Conservation (phyloP, 1,140 invertebrate genomes). For the Anagrus nilaparvatae region DNA sequence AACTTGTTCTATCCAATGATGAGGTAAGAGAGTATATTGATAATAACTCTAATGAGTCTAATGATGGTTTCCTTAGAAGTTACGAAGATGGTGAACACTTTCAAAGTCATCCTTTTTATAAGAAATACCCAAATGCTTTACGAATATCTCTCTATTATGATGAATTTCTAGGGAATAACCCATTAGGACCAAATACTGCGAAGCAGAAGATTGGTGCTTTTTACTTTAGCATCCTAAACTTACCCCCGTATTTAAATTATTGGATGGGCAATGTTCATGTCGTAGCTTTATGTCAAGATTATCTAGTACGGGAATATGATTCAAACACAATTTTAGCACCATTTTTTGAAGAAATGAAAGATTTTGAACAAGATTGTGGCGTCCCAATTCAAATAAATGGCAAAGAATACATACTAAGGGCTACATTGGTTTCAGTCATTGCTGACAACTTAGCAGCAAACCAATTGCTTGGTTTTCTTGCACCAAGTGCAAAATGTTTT, state of each 20-base stretch:
- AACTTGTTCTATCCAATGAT: too few relatives aligned
- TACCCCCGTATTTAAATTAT: neutral
- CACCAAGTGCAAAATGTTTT: slow-evolving; percentile 3
- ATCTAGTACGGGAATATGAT: slow-evolving; percentile 7
- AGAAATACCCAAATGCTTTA: neutral
- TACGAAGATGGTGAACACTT: neutral
- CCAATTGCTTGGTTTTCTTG: neutral
- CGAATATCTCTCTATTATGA: slow-evolving; percentile 4
- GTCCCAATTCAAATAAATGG: neutral
- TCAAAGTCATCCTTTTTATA: neutral
- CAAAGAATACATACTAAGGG: neutral
- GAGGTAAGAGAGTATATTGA: too few relatives aligned
- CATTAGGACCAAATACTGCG: slow-evolving; percentile 3
- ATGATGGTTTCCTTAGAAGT: neutral
- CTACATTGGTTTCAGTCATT: neutral
- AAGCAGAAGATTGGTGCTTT: slow-evolving; percentile 6
- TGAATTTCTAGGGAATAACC: slow-evolving; percentile 7
- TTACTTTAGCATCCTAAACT: slow-evolving; percentile 6
- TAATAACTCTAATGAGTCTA: too few relatives aligned
- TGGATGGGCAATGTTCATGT: slow-evolving; percentile 1
- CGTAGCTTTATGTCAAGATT: neutral
- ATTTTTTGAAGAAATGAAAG: neutral
- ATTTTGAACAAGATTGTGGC: neutral
- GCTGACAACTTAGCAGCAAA: slow-evolving; percentile 5
- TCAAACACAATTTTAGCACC: neutral